Evolutionary conservation across 30 jellyfish, hydroid and myxozoan species (phyloP).

Genomic region (Cassiopea xamachana): DNA sequence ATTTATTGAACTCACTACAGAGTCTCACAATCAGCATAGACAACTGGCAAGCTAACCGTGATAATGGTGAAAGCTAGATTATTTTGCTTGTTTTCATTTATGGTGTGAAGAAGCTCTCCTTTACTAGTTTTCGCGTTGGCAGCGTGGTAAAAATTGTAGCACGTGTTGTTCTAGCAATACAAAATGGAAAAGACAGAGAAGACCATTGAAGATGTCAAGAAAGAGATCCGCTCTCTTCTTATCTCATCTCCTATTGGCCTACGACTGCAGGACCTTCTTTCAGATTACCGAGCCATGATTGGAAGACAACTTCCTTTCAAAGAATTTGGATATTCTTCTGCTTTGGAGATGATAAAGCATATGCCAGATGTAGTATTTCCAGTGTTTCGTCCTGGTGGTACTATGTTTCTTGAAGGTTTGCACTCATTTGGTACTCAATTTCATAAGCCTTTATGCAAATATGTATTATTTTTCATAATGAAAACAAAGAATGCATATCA

Average conservation of each 20-base stretch:
- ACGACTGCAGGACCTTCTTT: slow-evolving; percentile 46
- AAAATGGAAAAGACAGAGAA: slow-evolving; percentile 46
- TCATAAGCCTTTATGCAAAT: not conserved
- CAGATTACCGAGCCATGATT: slow-evolving; percentile 76
- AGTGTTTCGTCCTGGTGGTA: slow-evolving; percentile 82
- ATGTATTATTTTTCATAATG: not conserved
- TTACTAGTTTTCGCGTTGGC: too few species aligned
- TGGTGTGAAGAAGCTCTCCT: too few species aligned
- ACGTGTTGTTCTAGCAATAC: not conserved
- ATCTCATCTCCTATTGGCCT: slow-evolving; percentile 83
- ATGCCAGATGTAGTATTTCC: slow-evolving; percentile 91
- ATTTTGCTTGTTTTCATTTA: too few species aligned
- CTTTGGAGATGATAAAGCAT: slow-evolving; percentile 66
- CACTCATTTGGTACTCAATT: not conserved
- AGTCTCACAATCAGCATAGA: too few species aligned
- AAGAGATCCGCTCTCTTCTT: slow-evolving; percentile 80
- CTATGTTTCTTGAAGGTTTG: slow-evolving; percentile 77
- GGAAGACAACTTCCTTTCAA: slow-evolving; percentile 81
- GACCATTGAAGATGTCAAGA: slow-evolving; percentile 57
- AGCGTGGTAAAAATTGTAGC: too few species aligned
- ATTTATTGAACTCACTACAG: too few species aligned
- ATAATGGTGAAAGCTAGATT: too few species aligned
- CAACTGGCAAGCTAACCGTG: too few species aligned
- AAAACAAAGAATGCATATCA: too few species aligned
- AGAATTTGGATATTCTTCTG: slow-evolving; percentile 83